phyloP scores from a whole-genome alignment of 2,888 invertebrate genomes.

The Junonia oenone region DNA sequence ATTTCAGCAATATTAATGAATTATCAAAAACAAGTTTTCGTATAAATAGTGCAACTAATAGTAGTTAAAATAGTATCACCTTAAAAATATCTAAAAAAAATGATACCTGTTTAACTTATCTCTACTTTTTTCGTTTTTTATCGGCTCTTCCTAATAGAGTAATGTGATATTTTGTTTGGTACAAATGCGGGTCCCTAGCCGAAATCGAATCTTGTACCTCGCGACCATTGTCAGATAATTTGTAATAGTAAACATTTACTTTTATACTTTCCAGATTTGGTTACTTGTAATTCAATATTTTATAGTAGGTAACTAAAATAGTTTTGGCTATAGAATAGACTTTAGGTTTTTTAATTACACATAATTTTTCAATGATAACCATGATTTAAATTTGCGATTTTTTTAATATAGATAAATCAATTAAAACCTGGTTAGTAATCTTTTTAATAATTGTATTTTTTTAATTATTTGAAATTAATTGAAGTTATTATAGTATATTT shows the following conservation, averaged over 20 bases:
- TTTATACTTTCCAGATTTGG: constrained; percentile 39
- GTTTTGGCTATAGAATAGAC: too few species aligned
- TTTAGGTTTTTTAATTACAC: too few species aligned
- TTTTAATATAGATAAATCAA: too few species aligned
- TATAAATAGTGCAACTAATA: not conserved
- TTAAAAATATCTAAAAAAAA: not conserved
- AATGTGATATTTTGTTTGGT: constrained; percentile 63
- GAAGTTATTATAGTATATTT: too few species aligned
- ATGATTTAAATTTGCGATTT: too few species aligned
- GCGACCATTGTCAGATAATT: constrained; percentile 62
- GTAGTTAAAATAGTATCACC: not conserved
- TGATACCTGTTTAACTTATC: constrained; percentile 16
- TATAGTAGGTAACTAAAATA: not conserved
- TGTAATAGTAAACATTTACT: constrained; percentile 70
- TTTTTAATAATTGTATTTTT: too few species aligned
- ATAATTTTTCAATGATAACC: too few species aligned
- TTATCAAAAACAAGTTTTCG: not conserved
- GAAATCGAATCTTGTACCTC: constrained; percentile 50
- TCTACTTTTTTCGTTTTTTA: too few species aligned
- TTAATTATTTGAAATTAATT: too few species aligned
- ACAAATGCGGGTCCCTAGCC: constrained; percentile 39
- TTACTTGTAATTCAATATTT: constrained; percentile 23
- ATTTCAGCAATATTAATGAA: not conserved
- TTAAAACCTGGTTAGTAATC: too few species aligned
- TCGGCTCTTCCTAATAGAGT: constrained; percentile 32